Base-by-base conservation (phyloP, 2,113 vertebrate species). In the Hemibagrus wyckioides region DNA sequence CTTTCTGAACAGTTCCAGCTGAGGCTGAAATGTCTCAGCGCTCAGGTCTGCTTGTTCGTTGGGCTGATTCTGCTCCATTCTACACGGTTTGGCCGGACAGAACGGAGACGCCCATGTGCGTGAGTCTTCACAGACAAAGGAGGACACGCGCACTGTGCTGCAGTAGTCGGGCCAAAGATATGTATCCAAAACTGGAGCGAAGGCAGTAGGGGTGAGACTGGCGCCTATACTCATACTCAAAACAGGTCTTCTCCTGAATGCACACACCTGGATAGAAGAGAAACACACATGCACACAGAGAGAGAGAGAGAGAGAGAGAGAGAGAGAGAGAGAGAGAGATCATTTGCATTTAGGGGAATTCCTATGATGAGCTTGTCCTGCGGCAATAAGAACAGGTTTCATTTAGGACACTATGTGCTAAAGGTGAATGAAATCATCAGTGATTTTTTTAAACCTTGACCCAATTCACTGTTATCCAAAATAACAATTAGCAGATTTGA, bases 1-100 rank as follows among this genome's bases (percentile, higher is more conserved):
- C 89, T 99, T 99, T 52, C 96, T 95, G 93, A 97, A 98, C 90
- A 98, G 97, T 84, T 98, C 97, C 92, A 98, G 93, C 89, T 96
- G 97, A 91, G 96, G 89, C 89, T 94, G 96, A 86, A 94, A 85
- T n/a, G n/a, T n/a, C 90, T 93, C 92, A 0, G 65, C 30, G 23
- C 82, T 41, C 59, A 30, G 71, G 50, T 90, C 90, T 0, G 7
- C n/a, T 48, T 85, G 85, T 4, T 92, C 88, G 4, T 90, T 86
- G 0, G 54, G 52, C 15, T 30, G 44, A 57, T 23, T 48, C 33
- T 75, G 15, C 41, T 89, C 65, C 94, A 94, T 94, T n/a, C 9
- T 89, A 80, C 63, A 83, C 75, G 17, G 52, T 25, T 1, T 21
- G 11, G 0, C 86, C 81, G 39, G 50, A 63, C 56, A 63, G 61